Evolutionary conservation across 2,888 invertebrate species (phyloP), one percentile per base, ranked within the genome.

Genomic region (Ornithoptera priamus): DNA sequence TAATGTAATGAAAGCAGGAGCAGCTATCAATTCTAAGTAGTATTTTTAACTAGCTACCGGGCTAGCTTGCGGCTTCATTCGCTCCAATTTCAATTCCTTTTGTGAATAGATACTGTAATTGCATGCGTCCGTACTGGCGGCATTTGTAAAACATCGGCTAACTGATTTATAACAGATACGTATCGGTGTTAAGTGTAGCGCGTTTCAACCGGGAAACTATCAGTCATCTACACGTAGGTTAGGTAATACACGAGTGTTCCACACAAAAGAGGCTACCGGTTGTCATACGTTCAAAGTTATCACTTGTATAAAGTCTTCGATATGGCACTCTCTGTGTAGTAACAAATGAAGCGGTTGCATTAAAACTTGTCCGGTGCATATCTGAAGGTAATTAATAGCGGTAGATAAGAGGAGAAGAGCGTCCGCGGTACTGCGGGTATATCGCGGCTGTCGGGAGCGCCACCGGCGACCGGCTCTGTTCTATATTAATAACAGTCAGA

Each of bases 311-410:
- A 84, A 85, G 85, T 87, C 83, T 78, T 82, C 80, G 90, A 91
- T 91, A 90, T 87, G 85, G 89, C 86, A 89, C 89, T 90, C 85
- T 85, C 81, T 82, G 83, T 78, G 81, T 82, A 79, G 77, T 85
- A 85, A 88, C 90, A 89, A 91, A 92, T 92, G 92, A 92, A 92
- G 92, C 89, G 86, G 90, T 92, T 88, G 92, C 90, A 91, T 92
- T 92, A 90, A 89, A 90, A 90, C 89, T 90, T 89, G 90, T 90
- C 92, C 85, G 78, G 82, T 83, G 87, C 87, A 88, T 91, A 91
- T 90, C 91, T 86, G 81, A 80, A 81, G 82, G 86, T 92, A 92
- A 92, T 92, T 91, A 92, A 92, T 92, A 92, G 90, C 84, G 79
- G 77, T 80, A 86, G 92, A 92, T 92, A 92, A 90, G 87, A 87